phyloP scores from a whole-genome alignment of 1,140 invertebrate species.

The Trichonephila clavata region DNA sequence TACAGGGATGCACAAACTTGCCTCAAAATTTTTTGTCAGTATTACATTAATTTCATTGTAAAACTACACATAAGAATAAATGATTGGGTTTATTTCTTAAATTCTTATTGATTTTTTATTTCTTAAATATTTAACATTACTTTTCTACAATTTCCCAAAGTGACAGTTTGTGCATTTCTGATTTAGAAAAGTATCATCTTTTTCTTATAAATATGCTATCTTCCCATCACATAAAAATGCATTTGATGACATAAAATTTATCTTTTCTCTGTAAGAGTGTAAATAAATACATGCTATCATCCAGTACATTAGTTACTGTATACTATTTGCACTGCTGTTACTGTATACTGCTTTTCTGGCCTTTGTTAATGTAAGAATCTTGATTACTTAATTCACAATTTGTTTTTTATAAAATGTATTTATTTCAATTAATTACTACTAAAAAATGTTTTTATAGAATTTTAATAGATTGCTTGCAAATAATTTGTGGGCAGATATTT shows the following conservation, averaged over 20 bases:
- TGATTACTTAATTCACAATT: neutral
- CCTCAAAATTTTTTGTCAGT: neutral
- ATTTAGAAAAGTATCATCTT: conserved; percentile 8
- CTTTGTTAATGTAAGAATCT: neutral
- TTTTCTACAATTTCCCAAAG: neutral
- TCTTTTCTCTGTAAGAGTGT: conserved; percentile 15
- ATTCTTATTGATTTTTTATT: neutral
- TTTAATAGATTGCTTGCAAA: neutral
- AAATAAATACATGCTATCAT: conserved; percentile 25
- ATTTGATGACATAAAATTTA: conserved; percentile 1
- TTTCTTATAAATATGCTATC: neutral
- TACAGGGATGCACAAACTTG: neutral
- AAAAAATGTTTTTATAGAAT: neutral
- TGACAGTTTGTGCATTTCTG: neutral
- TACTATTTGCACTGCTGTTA: conserved; percentile 3
- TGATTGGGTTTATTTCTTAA: no score
- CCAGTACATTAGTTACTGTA: neutral
- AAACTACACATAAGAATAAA: no score
- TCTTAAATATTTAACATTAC: neutral
- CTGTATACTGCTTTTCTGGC: neutral
- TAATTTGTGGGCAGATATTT: neutral
- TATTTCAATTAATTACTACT: neutral
- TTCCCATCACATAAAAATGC: neutral
- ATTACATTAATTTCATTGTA: neutral
- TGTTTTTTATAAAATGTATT: neutral